Conservation (phyloP, 23 tunicate genomes). For the Pegea sp. region DNA sequence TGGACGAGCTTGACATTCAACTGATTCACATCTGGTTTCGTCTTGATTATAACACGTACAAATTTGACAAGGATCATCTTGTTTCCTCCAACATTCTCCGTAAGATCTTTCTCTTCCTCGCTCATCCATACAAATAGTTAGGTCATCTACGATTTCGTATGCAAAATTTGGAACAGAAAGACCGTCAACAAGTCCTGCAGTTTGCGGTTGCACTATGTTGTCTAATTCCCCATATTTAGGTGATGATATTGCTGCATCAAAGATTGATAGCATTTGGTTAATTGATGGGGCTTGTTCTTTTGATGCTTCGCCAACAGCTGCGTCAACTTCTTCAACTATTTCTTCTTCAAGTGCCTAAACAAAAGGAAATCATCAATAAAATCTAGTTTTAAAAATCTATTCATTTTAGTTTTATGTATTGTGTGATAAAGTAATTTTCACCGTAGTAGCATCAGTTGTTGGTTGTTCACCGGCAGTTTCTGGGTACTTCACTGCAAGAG, state of each 20-base stretch:
- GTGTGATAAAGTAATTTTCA: background rate
- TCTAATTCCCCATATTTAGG: background rate
- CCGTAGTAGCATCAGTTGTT: background rate
- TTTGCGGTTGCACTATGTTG: background rate
- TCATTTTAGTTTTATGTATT: background rate
- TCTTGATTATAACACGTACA: conserved; percentile 47
- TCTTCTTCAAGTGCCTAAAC: background rate
- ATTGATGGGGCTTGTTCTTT: background rate
- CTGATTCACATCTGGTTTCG: conserved; percentile 23
- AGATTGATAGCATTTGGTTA: background rate
- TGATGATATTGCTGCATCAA: background rate
- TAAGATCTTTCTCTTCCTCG: conserved; percentile 39
- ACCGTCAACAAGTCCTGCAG: background rate
- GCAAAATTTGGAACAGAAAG: conserved; percentile 1
- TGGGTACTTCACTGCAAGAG: conserved; percentile 48
- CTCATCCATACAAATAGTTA: background rate
- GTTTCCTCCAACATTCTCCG: conserved; percentile 76
- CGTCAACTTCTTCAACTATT: background rate
- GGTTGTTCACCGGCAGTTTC: conserved; percentile 7
- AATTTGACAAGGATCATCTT: conserved; percentile 19
- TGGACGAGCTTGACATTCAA: conserved; percentile 16
- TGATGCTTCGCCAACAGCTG: background rate
- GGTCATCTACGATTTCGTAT: background rate
- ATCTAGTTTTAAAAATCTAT: background rate
- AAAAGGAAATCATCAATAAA: background rate